Evolutionary conservation across 2,113 vertebrate genomes (phyloP).

Genomic region (Axis porcinus): DNA sequence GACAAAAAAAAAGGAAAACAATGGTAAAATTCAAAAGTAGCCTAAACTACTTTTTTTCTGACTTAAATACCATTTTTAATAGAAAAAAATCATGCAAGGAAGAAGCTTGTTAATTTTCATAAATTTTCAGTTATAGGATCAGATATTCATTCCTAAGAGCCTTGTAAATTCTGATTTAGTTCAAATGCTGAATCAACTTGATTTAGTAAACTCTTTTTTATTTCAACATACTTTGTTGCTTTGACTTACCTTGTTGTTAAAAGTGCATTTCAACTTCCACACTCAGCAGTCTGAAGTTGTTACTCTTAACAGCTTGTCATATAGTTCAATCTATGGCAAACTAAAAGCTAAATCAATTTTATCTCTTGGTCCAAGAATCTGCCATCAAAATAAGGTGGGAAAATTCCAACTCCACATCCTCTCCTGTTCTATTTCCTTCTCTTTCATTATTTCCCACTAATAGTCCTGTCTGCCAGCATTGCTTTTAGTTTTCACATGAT

Average conservation of each 20-base stretch:
- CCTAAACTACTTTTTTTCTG: background rate
- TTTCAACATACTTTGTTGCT: background rate
- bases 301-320: background rate
- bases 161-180: background rate
- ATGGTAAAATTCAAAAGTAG: background rate
- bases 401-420: background rate
- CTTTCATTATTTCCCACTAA: background rate
- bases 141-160: background rate
- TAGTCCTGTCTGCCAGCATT: background rate
- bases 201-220: background rate
- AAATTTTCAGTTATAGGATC: background rate
- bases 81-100: background rate
- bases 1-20: background rate
- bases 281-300: background rate
- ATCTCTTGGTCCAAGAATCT: slow-evolving; percentile 8
- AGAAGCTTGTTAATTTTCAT: slow-evolving; percentile 23
- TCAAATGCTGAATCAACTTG: background rate
- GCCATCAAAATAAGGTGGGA: background rate
- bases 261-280: background rate
- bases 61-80: background rate
- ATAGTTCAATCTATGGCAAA: background rate
- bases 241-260: slow-evolving; percentile 17
- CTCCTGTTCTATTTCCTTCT: background rate
- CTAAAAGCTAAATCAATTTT: slow-evolving; percentile 33
- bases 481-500: background rate